These are phyloP conservation scores for Psettodes erumei DNA, from an alignment of 2,113 vertebrate species.

Conservation along the genomic window DNA sequence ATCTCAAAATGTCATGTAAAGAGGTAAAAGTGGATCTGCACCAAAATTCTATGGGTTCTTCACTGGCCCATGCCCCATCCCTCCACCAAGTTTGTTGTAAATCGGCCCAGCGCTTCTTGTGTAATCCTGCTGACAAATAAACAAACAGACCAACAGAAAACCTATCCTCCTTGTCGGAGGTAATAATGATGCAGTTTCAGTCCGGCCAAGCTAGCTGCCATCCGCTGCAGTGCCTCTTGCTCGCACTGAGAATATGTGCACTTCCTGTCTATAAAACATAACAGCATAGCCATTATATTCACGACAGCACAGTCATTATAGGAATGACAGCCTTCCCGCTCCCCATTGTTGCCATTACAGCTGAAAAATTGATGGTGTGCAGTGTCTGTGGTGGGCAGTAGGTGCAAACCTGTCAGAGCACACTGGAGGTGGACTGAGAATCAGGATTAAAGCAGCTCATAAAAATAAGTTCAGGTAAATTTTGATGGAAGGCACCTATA, in stretches of 20 bases:
- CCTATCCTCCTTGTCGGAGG: too few relatives aligned
- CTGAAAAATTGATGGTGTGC: constrained; percentile 66
- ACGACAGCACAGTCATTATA: constrained; percentile 70
- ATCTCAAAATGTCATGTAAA: too few relatives aligned
- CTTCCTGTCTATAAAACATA: constrained; percentile 63
- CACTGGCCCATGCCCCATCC: too few relatives aligned
- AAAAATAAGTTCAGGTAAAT: constrained; percentile 32
- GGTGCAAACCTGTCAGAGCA: constrained; percentile 67
- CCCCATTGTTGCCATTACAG: constrained; percentile 64
- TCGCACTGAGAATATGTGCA: constrained; percentile 51
- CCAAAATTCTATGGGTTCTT: too few relatives aligned
- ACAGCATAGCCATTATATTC: constrained; percentile 67
- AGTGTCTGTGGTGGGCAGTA: constrained; percentile 62
- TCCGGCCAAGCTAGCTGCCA: constrained; percentile 19
- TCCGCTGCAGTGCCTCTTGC: constrained; percentile 23
- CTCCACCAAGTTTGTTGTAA: too few relatives aligned
- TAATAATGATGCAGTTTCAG: constrained; percentile 28
- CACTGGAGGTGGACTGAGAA: constrained; percentile 58
- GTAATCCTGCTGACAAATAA: too few relatives aligned
- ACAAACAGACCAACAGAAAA: too few relatives aligned
- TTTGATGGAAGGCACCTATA: constrained; percentile 47
- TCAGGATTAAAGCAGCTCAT: constrained; percentile 48
- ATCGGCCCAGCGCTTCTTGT: too few relatives aligned
- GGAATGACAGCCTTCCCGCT: constrained; percentile 67
- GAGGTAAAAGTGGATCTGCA: too few relatives aligned